Evolutionary conservation across 2,113 vertebrate species (phyloP).

Genomic region (Corythornis vintsioides): DNA sequence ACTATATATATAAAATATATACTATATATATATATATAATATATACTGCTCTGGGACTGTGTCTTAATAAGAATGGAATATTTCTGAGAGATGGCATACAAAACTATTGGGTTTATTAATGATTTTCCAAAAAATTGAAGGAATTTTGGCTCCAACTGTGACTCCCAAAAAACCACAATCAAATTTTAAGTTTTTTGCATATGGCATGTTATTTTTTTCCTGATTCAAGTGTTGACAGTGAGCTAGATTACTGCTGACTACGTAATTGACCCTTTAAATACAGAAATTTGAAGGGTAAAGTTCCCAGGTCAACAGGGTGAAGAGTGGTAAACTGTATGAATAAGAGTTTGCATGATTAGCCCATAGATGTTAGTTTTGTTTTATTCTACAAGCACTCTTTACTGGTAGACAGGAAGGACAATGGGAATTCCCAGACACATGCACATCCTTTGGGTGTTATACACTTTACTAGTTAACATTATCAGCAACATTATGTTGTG

Average conservation of each 20-base stretch:
- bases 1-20: no score
- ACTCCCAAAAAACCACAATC: background rate
- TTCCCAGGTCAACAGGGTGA: conserved; percentile 14
- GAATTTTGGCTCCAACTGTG: background rate
- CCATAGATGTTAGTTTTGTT: background rate
- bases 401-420: conserved; percentile 24
- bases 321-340: background rate
- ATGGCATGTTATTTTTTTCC: background rate
- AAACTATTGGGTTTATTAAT: background rate
- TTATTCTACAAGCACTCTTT: background rate
- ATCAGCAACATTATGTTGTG: conserved; percentile 31
- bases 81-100: background rate
- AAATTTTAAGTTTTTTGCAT: background rate
- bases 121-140: background rate
- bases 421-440: conserved; percentile 50
- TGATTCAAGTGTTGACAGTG: background rate
- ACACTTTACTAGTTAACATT: background rate
- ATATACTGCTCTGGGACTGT: background rate
- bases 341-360: background rate
- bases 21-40: background rate
- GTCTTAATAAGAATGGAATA: background rate
- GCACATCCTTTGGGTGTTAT: conserved; percentile 10
- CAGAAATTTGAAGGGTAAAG: background rate
- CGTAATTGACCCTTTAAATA: background rate
- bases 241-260: background rate